Percentiles rank a stretch among this genome's conserved stretches.
phyloP scores from a whole-genome alignment of 2,888 invertebrate species.

The Resseliella maxima region DNA sequence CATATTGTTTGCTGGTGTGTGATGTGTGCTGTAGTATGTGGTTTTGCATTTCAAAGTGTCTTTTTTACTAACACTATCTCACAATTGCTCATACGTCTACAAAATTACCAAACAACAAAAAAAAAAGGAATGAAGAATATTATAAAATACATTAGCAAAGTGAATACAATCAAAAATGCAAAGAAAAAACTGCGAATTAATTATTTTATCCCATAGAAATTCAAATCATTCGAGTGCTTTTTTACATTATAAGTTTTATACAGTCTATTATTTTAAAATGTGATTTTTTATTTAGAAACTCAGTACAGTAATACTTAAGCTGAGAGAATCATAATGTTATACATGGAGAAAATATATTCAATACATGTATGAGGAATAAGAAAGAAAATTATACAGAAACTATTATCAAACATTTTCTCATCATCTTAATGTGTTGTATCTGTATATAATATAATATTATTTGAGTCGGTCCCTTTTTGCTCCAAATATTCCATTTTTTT shows the following conservation, averaged over 20 bases:
- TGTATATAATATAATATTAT: too few relatives aligned
- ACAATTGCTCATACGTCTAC: constrained; percentile 41
- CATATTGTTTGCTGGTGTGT: constrained; percentile 1
- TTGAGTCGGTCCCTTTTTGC: constrained; percentile 37
- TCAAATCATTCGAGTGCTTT: constrained; percentile 24
- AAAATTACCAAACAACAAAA: background rate
- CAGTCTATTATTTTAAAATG: too few relatives aligned
- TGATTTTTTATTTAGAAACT: too few relatives aligned
- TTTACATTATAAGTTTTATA: background rate
- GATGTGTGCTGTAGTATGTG: background rate
- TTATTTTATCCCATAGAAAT: constrained; percentile 53
- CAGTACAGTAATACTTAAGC: too few relatives aligned
- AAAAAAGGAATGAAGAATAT: background rate
- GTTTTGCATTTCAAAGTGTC: constrained; percentile 9
- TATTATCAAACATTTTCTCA: constrained; percentile 18
- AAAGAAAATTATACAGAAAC: constrained; percentile 41
- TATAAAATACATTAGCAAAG: constrained; percentile 53
- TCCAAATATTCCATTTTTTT: constrained; percentile 49
- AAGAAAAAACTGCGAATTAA: constrained; percentile 19
- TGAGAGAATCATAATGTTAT: background rate
- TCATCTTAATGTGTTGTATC: background rate
- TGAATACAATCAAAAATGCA: background rate
- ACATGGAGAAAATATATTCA: background rate
- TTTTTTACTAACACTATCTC: constrained; percentile 23
- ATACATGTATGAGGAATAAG: background rate